Conservation (phyloP, 2,888 invertebrate species). For the Itoplectis maculator region DNA sequence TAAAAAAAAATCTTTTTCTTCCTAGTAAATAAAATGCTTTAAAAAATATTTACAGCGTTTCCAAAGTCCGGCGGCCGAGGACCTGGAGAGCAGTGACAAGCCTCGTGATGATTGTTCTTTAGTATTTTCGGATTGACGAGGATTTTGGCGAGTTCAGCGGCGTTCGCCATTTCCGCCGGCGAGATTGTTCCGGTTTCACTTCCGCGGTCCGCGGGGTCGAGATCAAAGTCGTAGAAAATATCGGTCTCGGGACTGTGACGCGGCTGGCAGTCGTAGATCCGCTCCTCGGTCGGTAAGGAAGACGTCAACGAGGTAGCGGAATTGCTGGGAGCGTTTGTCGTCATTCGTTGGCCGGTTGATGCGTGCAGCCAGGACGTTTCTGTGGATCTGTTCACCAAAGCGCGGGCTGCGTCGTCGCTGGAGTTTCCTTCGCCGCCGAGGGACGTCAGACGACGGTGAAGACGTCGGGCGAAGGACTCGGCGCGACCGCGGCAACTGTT, state of each 20-base stretch:
- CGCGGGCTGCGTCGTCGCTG: conserved; percentile 62
- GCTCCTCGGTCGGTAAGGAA: conserved; percentile 76
- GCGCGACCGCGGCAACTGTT: conserved; percentile 93
- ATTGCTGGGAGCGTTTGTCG: conserved; percentile 70
- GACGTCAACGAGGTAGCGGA: conserved; percentile 42
- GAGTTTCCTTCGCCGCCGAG: conserved; percentile 86
- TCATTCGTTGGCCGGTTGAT: conserved; percentile 57
- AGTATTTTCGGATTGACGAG: conserved; percentile 80
- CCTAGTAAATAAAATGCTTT: too few species aligned
- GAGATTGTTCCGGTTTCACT: conserved; percentile 88
- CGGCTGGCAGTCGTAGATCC: conserved; percentile 84
- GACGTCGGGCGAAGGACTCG: conserved; percentile 92
- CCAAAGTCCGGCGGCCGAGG: conserved; percentile 83
- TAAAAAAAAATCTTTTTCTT: too few species aligned
- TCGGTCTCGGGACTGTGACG: conserved; percentile 83
- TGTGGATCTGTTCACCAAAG: conserved; percentile 66
- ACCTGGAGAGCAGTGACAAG: conserved; percentile 85
- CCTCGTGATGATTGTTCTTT: conserved; percentile 74
- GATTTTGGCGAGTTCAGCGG: conserved; percentile 85
- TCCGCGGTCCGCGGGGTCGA: conserved; percentile 79
- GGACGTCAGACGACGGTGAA: conserved; percentile 91
- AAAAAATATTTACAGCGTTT: too few species aligned
- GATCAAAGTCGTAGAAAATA: conserved; percentile 80
- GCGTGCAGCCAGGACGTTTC: conserved; percentile 79
- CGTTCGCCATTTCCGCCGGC: conserved; percentile 87